Conservation (phyloP, 2,113 vertebrate genomes). For the Zosterops borbonicus region DNA sequence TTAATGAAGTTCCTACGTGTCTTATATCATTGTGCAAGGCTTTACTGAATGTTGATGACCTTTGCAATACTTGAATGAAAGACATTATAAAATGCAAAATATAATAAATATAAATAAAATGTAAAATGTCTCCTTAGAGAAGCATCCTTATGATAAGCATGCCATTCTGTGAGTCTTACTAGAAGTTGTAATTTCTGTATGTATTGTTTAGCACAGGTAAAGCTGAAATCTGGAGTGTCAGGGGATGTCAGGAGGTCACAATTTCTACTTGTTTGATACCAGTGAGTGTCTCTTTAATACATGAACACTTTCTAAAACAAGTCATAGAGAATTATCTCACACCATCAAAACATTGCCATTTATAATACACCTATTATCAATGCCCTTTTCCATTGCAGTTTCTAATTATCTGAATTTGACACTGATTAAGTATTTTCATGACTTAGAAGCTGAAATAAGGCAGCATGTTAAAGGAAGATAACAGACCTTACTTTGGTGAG, state of each 20-base stretch:
- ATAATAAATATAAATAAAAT: background rate
- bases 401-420: conserved; percentile 31
- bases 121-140: background rate
- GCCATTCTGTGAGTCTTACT: background rate
- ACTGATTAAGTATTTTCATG: conserved; percentile 23
- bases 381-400: background rate
- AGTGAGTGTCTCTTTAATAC: background rate
- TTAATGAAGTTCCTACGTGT: rapidly evolving
- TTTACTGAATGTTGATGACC: background rate
- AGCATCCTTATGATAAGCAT: background rate
- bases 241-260: background rate
- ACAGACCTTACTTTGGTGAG: background rate
- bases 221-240: background rate
- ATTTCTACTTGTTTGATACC: background rate
- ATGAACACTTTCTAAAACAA: background rate
- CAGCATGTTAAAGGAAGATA: conserved; percentile 5
- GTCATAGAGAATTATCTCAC: background rate
- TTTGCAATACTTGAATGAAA: background rate
- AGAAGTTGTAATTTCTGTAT: background rate
- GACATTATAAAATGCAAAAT: background rate
- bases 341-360: background rate
- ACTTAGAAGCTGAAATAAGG: conserved; percentile 6
- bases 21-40: background rate
- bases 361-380: conserved; percentile 15
- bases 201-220: background rate